Evolutionary conservation across 1,140 invertebrate species (phyloP), one percentile per base, ranked within the genome.

Genomic region (Aphaenogaster rudis): DNA sequence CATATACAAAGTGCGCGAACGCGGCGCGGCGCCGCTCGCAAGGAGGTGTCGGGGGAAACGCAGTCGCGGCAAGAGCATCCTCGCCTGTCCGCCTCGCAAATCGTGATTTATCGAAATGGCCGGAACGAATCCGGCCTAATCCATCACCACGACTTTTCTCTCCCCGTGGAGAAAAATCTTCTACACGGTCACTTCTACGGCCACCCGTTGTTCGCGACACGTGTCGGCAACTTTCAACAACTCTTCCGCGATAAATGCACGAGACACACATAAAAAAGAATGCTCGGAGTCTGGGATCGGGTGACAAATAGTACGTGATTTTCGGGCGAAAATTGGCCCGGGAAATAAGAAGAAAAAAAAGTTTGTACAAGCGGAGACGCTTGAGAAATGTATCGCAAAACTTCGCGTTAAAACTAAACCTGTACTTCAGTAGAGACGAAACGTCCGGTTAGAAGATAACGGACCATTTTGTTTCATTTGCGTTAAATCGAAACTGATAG

Each of bases 201-300:
- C 17, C 6, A 6, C 33, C 67, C 33, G 28, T n/a, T 54, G 17
- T 48, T 48, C 54, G 52, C 69, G 33, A 61, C 28, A 84, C 45
- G 54, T 76, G 80, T 84, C 54, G 45, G 42, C 45, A 21, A 36
- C 33, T 57, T 63, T 36, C 28, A 48, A 81, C 64, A 5, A 17
- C 33, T 76, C 15, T 36, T 67, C 17, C 54, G 67, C 39, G 66
- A 86, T 90, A 89, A 89, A 90, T 81, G 88, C 88, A 89, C 45
- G 54, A 77, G 67, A 81, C 54, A 89, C 39, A 79, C 13, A 77
- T 28, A 52, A 45, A 74, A 61, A 74, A 61, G 76, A 61, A 61
- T 64, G 42, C 21, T 39, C 36, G 17, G 7, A 59, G 39, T 74
- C 39, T 48, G 57, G 17, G 11, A 59, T n/a, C 17, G 17, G 13